A percentile compares a stretch with the other conserved stretches of the same genome.
Conservation (phyloP, 2,113 vertebrate genomes). For the Peucedramus taeniatus region DNA sequence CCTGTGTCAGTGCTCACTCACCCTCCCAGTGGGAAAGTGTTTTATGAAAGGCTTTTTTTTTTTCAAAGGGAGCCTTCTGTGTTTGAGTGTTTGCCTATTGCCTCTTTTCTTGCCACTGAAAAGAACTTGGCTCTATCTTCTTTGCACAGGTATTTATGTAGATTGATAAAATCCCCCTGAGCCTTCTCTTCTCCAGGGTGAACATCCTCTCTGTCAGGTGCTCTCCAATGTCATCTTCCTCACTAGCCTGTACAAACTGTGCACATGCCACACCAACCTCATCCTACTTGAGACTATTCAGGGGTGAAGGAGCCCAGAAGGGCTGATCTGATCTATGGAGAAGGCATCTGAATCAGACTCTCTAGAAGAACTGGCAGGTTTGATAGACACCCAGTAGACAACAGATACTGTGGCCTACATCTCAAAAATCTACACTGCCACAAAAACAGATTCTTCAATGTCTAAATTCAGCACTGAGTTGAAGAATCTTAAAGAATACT, state of each 20-base stretch:
- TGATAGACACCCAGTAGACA: not conserved
- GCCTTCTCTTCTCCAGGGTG: not conserved
- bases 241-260: not conserved
- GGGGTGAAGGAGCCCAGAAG: not conserved
- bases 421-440: not conserved
- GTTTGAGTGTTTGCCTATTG: not conserved
- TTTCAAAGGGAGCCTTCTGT: not conserved
- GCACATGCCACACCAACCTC: not conserved
- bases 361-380: not conserved
- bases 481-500: not conserved
- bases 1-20: not conserved
- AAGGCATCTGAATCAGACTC: not conserved
- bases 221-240: not conserved
- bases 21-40: not conserved
- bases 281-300: not conserved
- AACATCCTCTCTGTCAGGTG: not conserved
- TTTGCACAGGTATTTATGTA: not conserved
- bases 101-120: not conserved
- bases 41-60: not conserved
- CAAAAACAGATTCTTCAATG: not conserved
- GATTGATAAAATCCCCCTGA: not conserved
- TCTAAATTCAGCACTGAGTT: not conserved
- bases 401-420: not conserved
- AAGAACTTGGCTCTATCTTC: not conserved
- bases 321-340: not conserved